Evolutionary conservation across 2,888 invertebrate genomes (phyloP).

Genomic region (Plutella xylostella): DNA sequence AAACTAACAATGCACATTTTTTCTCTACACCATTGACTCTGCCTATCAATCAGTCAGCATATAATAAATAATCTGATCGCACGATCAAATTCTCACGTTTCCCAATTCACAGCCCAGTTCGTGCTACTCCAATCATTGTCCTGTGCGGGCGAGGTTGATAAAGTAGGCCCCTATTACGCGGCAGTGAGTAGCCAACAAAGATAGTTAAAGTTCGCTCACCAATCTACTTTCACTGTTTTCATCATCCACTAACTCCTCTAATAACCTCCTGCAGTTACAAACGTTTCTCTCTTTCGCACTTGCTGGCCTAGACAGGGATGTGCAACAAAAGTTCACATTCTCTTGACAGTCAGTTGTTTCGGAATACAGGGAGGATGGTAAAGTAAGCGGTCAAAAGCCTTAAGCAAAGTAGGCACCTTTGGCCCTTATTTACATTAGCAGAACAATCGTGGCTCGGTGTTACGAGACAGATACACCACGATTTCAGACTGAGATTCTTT

Average conservation of each 20-base stretch:
- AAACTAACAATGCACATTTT: not conserved
- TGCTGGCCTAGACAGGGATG: not conserved
- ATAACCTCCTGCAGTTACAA: not conserved
- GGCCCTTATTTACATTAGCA: constrained; percentile 5
- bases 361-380: not conserved
- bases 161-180: constrained; percentile 2
- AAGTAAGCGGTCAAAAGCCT: constrained; percentile 3
- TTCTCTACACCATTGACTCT: not conserved
- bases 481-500: no score
- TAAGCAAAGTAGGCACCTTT: constrained; percentile 1
- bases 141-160: not conserved
- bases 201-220: constrained; percentile 7
- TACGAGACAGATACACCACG: no score
- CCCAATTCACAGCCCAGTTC: constrained; percentile 5
- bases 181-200: constrained; percentile 2
- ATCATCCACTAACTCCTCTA: not conserved
- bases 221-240: constrained; percentile 7
- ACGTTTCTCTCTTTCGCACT: not conserved
- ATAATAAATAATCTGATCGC: not conserved
- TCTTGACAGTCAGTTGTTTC: not conserved
- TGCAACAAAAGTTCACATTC: not conserved
- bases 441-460: not conserved
- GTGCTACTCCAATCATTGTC: constrained; percentile 1
- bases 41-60: not conserved
- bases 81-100: constrained; percentile 8